Conservation (phyloP, 1,140 invertebrate genomes). For the Nebria ingens region DNA sequence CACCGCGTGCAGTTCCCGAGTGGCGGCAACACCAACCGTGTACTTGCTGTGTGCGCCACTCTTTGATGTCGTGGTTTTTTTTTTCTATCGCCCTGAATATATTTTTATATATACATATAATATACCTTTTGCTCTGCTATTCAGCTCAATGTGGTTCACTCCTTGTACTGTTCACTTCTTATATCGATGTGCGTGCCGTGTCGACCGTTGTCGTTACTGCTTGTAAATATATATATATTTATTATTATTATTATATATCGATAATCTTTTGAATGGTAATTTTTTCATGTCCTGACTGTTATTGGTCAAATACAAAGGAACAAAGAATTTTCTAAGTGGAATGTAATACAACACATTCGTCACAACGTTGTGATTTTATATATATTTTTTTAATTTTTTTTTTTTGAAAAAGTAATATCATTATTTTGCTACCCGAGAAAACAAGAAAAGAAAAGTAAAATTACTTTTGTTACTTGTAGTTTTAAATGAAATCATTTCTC, state of each 20-base stretch:
- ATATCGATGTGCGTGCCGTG: slow-evolving; percentile 18
- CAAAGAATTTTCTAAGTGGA: slow-evolving; percentile 36
- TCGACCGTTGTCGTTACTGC: slow-evolving; percentile 25
- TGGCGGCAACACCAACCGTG: background rate
- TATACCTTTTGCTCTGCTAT: slow-evolving; percentile 3
- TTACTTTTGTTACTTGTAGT: too few relatives aligned
- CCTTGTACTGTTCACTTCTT: background rate
- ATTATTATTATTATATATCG: slow-evolving; percentile 6
- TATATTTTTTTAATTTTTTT: background rate
- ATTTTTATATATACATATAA: too few relatives aligned
- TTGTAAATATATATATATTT: slow-evolving; percentile 15
- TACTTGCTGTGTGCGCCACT: background rate
- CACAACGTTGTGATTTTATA: background rate
- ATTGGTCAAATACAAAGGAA: slow-evolving; percentile 23
- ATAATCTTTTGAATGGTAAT: slow-evolving; percentile 8
- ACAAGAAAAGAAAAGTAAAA: background rate
- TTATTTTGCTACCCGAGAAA: background rate
- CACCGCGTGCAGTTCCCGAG: background rate
- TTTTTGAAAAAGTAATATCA: too few relatives aligned
- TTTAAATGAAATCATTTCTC: too few relatives aligned
- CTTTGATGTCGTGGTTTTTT: slow-evolving; percentile 5
- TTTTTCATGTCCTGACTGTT: background rate
- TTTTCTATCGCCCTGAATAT: background rate
- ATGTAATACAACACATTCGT: slow-evolving; percentile 11
- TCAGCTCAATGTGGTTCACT: background rate